These are phyloP conservation scores for Melanotaenia duboulayi DNA, from an alignment of 2,113 vertebrate genomes.

Conservation along the genomic window DNA sequence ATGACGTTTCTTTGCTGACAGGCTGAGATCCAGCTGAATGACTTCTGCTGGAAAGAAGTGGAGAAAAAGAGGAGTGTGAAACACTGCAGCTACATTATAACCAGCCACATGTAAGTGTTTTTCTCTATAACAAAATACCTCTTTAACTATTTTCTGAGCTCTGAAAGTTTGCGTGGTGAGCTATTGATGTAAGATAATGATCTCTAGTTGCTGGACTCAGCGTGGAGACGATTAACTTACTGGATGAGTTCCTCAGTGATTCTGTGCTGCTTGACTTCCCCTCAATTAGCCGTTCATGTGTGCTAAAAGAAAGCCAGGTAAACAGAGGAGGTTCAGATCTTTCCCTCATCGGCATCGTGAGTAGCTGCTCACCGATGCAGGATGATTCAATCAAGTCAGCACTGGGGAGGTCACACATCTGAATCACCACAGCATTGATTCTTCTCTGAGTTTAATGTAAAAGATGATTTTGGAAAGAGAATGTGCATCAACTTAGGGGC, in stretches of 20 bases:
- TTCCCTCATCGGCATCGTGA: conserved; percentile 6
- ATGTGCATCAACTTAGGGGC: neutral
- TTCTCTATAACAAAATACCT: conserved; percentile 6
- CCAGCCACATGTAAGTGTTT: neutral
- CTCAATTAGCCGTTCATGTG: conserved; percentile 35
- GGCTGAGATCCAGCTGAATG: conserved; percentile 6
- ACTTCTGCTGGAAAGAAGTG: conserved; percentile 6
- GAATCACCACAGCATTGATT: neutral
- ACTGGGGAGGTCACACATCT: neutral
- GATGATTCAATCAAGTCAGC: conserved; percentile 19
- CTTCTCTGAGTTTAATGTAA: neutral
- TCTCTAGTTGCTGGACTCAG: conserved; percentile 51
- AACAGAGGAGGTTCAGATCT: neutral
- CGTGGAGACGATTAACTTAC: conserved; percentile 24
- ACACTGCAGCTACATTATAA: conserved; percentile 5
- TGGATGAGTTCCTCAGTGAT: conserved; percentile 42
- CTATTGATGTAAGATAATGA: conserved; percentile 42
- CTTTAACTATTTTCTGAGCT: neutral
- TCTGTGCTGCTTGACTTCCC: conserved; percentile 36
- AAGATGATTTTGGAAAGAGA: neutral
- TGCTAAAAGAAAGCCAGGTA: conserved; percentile 29
- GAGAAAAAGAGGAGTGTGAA: neutral
- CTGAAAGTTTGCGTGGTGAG: conserved; percentile 32
- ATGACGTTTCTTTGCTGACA: neutral
- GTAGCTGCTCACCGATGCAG: conserved; percentile 36